Base-by-base conservation (phyloP, 1,140 invertebrate species). In the Ruditapes philippinarum region DNA sequence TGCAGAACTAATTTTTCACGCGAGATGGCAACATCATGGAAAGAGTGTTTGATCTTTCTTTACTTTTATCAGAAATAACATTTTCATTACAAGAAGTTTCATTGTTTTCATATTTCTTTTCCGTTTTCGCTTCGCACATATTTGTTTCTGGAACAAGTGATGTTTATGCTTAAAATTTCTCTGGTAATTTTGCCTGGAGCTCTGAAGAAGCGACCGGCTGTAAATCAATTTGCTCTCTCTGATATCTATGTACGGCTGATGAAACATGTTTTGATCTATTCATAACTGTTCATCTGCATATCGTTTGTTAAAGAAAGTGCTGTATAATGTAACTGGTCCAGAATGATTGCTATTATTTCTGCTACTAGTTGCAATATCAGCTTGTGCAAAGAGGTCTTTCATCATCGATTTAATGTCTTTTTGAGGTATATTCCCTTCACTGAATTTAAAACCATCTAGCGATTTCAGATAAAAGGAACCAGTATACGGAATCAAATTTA, bases 321-420 rank as follows among this genome's bases (percentile, higher is more conserved):
- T n/a, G n/a, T n/a, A 65, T n/a, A 65, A 65, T 65, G 60, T 65
- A 65, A 25, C n/a, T 65, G 9, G 60, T 25, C 60, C 60, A n/a
- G 9, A 65, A 65, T 65, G 60, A 9, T 65, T 65, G 60, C 60
- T 65, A 33, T 11, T 65, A 65, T 65, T 65, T 65, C 60, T 65
- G 60, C 31, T 65, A 25, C 31, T n/a, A 33, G n/a, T 65, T 11
- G 60, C n/a, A 65, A 65, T 65, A 33, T 33, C 60, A n/a, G 60
- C 60, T 33, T 65, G 60, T 65, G n/a, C n/a, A 33, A 65, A 65
- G n/a, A 65, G 31, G 60, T 7, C n/a, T 33, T 65, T 65, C 60
- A 65, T 65, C 9, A 65, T 65, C n/a, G 60, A 25, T 65, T 65
- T 65, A 11, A 65, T n/a, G n/a, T 65, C n/a, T 65, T 65, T 65